Evolutionary conservation across 2,797 vertebrate species (phyloP), one percentile per base, ranked within the genome.

Genomic region (Megalops cyprinoides): DNA sequence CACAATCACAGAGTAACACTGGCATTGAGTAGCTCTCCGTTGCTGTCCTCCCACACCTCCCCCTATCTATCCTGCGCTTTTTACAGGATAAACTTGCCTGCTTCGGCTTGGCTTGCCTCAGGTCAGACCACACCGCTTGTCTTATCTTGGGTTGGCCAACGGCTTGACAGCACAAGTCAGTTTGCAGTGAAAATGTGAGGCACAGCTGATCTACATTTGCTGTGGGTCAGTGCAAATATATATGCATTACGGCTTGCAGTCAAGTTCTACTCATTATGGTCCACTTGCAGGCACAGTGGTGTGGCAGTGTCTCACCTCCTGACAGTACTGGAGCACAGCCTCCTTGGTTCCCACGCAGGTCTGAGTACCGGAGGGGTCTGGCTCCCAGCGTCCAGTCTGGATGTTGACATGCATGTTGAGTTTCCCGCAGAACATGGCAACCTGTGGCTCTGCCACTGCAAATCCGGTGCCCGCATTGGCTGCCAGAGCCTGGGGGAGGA

Each of bases 381-480:
- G 95, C 55, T 98, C 97, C 98, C 98, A 99, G 88, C 97, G 96
- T 80, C 97, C 98, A 2, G 96, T 99, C 92, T 99, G 97, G 86
- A 98, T 96, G 88, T 99, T 98, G 85, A 99, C 92, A 0, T 99
- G 98, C 98, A 99, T 99, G 90, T 98, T 99, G 81, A 98, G 94
- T 87, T 97, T 99, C 34, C 97, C 97, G 25, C 98, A 99, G 90
- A 98, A 98, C 97, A 99, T 98, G 39, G 98, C 97, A 60, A 99
- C 95, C 48, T 99, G 98, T 25, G 98, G 98, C 87, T 99, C 98
- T 0, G 97, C 96, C 76, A 99, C 97, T 0, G 96, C 97, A 84
- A 99, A 97, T 0, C 97, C 96, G 0, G 96, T 95, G 79, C 96
- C 97, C 0, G 96, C 95, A 84, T 97, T 98, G 86, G 97, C 97